Evolutionary conservation across 2,797 vertebrate genomes (phyloP).

Genomic region (Sparus aurata): DNA sequence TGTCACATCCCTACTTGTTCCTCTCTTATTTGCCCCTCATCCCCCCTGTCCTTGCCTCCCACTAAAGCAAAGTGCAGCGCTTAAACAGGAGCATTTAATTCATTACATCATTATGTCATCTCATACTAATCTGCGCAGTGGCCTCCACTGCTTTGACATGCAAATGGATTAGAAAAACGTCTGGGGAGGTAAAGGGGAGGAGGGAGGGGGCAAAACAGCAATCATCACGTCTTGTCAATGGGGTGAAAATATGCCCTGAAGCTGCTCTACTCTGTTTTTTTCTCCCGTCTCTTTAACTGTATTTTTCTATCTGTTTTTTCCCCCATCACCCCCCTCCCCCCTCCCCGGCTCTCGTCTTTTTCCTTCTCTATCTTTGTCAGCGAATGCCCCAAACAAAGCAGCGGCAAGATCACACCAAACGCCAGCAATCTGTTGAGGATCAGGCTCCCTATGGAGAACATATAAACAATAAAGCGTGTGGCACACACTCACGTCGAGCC

Average conservation of each 20-base stretch:
- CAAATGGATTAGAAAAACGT: constrained; percentile 92
- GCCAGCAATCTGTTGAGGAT: constrained; percentile 91
- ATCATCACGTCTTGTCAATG: constrained; percentile 93
- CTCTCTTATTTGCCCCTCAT: constrained; percentile 49
- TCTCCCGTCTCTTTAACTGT: constrained; percentile 74
- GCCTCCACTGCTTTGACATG: constrained; percentile 94
- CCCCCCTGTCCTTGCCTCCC: constrained; percentile 66
- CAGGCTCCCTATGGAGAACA: constrained; percentile 88
- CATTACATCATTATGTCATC: constrained; percentile 96
- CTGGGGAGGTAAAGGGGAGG: constrained; percentile 81
- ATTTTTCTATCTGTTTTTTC: constrained; percentile 76
- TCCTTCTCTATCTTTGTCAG: constrained; percentile 79
- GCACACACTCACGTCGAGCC: constrained; percentile 86
- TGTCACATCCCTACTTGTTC: constrained; percentile 58
- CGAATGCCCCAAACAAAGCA: constrained; percentile 82
- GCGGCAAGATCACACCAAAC: constrained; percentile 88
- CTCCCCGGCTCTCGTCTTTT: constrained; percentile 66
- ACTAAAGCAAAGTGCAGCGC: constrained; percentile 73
- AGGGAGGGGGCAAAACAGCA: constrained; percentile 87
- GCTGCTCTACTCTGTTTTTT: constrained; percentile 78
- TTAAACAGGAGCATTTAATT: constrained; percentile 94
- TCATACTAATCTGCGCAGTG: constrained; percentile 93
- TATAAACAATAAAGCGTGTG: constrained; percentile 92
- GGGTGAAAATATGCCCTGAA: constrained; percentile 90
- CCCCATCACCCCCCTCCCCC: constrained; percentile 36